Percentiles rank a stretch among this genome's conserved stretches.
phyloP scores from a whole-genome alignment of 2,797 vertebrate species.

The Labroides dimidiatus region DNA sequence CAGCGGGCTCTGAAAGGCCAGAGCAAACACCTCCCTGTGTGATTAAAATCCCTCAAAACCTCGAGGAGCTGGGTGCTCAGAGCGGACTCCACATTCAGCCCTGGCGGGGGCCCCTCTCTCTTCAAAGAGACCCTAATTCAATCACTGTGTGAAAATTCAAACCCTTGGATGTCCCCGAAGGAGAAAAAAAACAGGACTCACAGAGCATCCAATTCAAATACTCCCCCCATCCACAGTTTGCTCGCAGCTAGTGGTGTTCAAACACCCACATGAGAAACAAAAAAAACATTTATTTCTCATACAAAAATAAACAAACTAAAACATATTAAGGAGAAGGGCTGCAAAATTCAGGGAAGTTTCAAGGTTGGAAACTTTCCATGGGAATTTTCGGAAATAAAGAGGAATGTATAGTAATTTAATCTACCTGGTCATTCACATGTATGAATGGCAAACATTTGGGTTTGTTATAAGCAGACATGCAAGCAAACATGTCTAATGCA shows the following conservation, averaged over 20 bases:
- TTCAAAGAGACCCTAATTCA: slow-evolving; percentile 80
- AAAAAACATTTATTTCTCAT: too few relatives aligned
- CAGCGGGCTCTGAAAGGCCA: slow-evolving; percentile 63
- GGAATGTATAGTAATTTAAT: too few relatives aligned
- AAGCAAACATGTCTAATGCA: too few relatives aligned
- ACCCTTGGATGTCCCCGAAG: slow-evolving; percentile 72
- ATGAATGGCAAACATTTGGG: too few relatives aligned
- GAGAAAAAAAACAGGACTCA: slow-evolving; percentile 67
- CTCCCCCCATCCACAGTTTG: slow-evolving; percentile 12
- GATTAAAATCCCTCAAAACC: slow-evolving; percentile 73
- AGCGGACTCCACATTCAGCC: slow-evolving; percentile 53
- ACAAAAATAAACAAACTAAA: too few relatives aligned
- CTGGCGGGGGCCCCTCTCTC: slow-evolving; percentile 63
- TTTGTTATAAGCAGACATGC: too few relatives aligned
- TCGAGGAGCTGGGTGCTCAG: slow-evolving; percentile 53
- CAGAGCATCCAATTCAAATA: slow-evolving; percentile 39
- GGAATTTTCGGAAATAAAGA: too few relatives aligned
- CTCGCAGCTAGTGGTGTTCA: slow-evolving; percentile 2
- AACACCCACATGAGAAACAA: not conserved
- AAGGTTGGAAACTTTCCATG: too few relatives aligned
- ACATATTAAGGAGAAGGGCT: too few relatives aligned
- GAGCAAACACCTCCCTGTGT: slow-evolving; percentile 68
- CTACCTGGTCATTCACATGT: too few relatives aligned
- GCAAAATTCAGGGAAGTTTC: too few relatives aligned
- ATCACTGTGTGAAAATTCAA: slow-evolving; percentile 84